These are phyloP conservation scores for Sialis fuliginosa DNA, from an alignment of 2,888 invertebrate species.

Conservation along the genomic window DNA sequence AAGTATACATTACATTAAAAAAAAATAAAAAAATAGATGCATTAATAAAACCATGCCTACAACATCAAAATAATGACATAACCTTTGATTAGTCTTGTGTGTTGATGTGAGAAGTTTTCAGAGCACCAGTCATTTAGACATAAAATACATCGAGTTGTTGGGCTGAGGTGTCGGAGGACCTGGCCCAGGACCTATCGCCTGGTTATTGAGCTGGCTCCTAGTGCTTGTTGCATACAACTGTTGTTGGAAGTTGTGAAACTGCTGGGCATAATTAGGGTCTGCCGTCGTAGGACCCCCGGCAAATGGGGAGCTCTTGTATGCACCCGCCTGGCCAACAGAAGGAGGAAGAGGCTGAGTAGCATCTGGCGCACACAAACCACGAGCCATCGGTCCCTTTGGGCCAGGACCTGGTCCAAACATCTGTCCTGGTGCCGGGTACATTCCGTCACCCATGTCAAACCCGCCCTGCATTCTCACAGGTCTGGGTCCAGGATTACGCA, in stretches of 20 bases:
- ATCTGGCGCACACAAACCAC: constrained; percentile 33
- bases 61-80: no score
- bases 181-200: constrained; percentile 26
- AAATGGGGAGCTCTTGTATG: constrained; percentile 63
- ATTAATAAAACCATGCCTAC: no score
- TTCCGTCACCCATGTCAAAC: constrained; percentile 22
- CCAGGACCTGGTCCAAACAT: constrained; percentile 38
- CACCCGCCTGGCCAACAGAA: constrained; percentile 54
- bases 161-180: constrained; percentile 25
- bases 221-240: constrained; percentile 81
- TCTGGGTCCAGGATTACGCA: constrained; percentile 21
- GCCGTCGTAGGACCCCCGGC: constrained; percentile 62
- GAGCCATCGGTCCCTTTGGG: constrained; percentile 28
- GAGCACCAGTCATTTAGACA: constrained; percentile 22
- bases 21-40: no score
- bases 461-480: constrained; percentile 25
- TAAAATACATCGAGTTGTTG: constrained; percentile 28
- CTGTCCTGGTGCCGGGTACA: constrained; percentile 25
- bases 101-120: no score
- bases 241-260: constrained; percentile 91
- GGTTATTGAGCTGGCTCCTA: constrained; percentile 36
- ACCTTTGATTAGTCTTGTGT: no score
- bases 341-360: constrained; percentile 60
- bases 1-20: no score
- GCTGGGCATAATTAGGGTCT: constrained; percentile 86